Conservation (phyloP, 1,140 invertebrate species). For the Drosophila sp. region DNA sequence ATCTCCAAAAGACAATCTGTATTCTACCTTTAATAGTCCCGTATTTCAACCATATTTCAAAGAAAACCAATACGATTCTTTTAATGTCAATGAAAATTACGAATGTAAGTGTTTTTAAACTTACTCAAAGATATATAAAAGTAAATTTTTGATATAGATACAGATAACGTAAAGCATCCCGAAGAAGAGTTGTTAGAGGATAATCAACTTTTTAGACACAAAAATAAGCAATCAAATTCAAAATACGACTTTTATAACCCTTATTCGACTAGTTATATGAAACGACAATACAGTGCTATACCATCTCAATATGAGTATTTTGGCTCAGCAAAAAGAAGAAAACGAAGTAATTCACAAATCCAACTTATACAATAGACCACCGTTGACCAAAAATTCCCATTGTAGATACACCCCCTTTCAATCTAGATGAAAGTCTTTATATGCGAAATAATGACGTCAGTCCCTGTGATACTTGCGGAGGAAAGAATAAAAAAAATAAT, state of each 20-base stretch:
- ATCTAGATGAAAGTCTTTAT: background rate
- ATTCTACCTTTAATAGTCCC: background rate
- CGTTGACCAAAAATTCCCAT: background rate
- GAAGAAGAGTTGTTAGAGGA: background rate
- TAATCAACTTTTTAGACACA: background rate
- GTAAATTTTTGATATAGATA: background rate
- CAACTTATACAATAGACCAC: too few relatives aligned
- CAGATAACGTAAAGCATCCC: background rate
- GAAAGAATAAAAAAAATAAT: conserved; percentile 37
- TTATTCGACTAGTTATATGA: background rate
- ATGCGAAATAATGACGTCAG: background rate
- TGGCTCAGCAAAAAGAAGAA: background rate
- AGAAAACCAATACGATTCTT: background rate
- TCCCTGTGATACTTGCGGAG: conserved; percentile 44
- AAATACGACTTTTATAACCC: background rate
- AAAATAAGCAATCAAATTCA: background rate
- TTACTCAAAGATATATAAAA: background rate
- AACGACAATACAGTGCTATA: background rate
- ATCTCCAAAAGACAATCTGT: background rate
- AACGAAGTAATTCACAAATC: background rate
- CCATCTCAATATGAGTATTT: background rate
- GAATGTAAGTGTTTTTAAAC: background rate
- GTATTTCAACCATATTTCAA: background rate
- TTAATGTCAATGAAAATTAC: background rate
- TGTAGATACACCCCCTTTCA: background rate